Conservation (phyloP, 2,888 invertebrate species). For the Pammene fasciana region DNA sequence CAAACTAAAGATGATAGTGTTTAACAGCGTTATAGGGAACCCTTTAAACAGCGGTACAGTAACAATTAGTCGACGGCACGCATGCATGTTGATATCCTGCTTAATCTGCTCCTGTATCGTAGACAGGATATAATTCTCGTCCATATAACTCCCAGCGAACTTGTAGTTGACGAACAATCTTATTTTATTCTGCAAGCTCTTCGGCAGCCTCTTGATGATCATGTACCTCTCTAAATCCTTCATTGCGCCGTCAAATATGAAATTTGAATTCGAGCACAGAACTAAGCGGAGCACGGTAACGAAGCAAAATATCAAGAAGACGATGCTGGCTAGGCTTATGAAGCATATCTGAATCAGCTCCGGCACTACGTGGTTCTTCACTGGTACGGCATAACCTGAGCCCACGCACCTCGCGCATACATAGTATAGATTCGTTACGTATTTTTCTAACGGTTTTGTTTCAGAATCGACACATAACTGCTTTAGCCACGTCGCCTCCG, state of each 20-base stretch:
- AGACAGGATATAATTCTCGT: conserved; percentile 59
- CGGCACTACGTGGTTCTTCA: conserved; percentile 51
- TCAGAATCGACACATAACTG: conserved; percentile 46
- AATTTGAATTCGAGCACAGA: conserved; percentile 56
- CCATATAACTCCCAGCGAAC: conserved; percentile 62
- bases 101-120: conserved; percentile 73
- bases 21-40: conserved; percentile 75
- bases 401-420: conserved; percentile 60
- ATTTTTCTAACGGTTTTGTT: conserved; percentile 52
- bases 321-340: conserved; percentile 55
- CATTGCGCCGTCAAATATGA: conserved; percentile 57
- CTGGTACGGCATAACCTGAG: conserved; percentile 54
- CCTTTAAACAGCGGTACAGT: conserved; percentile 81
- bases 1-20: conserved; percentile 78
- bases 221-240: conserved; percentile 61
- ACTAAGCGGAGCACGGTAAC: conserved; percentile 56
- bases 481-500: conserved; percentile 50
- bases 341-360: conserved; percentile 54
- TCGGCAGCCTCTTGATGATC: conserved; percentile 56
- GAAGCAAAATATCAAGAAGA: conserved; percentile 57
- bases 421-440: conserved; percentile 58
- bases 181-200: conserved; percentile 58
- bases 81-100: conserved; percentile 82
- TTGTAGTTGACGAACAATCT: conserved; percentile 62
- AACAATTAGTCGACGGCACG: conserved; percentile 79